phyloP scores from a whole-genome alignment of 2,797 vertebrate genomes.

The Aulostomus chinensis region DNA sequence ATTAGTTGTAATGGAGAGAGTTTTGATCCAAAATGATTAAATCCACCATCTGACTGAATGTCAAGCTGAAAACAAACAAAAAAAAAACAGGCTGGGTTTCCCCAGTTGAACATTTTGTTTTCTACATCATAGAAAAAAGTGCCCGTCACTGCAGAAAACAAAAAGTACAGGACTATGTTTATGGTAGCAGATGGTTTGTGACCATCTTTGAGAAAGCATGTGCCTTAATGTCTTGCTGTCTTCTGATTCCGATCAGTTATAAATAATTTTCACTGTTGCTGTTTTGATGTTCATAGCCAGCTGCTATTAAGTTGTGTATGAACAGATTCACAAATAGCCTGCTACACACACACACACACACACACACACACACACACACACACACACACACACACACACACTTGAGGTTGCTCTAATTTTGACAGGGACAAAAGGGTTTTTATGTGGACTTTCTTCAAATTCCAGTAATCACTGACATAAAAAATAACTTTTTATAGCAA shows the following conservation, averaged over 20 bases:
- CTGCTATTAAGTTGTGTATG: not conserved
- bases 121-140: no score
- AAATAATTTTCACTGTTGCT: no score
- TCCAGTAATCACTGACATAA: not conserved
- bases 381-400: not conserved
- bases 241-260: not conserved
- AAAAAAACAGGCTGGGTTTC: no score
- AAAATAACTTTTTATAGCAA: no score
- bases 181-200: no score
- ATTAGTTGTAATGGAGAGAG: conserved; percentile 6
- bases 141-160: not conserved
- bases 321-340: not conserved
- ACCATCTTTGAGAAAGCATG: no score
- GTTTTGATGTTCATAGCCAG: no score
- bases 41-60: conserved; percentile 24
- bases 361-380: not conserved
- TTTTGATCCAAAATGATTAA: conserved; percentile 31
- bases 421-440: no score
- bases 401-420: not conserved
- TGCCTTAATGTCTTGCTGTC: not conserved
- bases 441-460: not conserved
- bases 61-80: conserved; percentile 23
- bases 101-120: conserved; percentile 37
- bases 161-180: no score
- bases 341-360: not conserved